Evolutionary conservation across 2,888 invertebrate species (phyloP).

Genomic region (Pyrgus malvae): DNA sequence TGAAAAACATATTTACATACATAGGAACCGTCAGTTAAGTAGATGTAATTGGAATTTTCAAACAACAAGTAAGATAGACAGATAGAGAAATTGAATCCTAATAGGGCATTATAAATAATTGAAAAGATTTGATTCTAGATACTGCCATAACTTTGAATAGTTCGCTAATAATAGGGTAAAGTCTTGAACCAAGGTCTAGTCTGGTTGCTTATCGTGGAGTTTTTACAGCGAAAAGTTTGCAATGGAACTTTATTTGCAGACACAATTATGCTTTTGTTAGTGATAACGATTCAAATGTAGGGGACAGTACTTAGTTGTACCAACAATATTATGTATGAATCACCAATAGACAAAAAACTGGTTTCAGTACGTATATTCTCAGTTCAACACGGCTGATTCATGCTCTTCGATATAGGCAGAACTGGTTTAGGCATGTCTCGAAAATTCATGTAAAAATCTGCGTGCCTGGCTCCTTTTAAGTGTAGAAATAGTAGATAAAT

Average conservation of each 20-base stretch:
- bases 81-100: no score
- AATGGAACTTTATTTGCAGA: not conserved
- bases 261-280: not conserved
- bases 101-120: no score
- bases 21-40: no score
- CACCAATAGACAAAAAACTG: constrained; percentile 51
- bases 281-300: constrained; percentile 6
- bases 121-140: no score
- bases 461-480: not conserved
- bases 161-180: no score
- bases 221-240: not conserved
- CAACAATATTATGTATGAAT: constrained; percentile 45
- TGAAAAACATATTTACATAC: no score
- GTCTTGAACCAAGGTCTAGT: no score
- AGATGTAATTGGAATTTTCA: no score
- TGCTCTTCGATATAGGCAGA: constrained; percentile 27
- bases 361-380: constrained; percentile 43
- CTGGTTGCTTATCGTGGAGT: not conserved
- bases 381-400: constrained; percentile 45
- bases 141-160: no score
- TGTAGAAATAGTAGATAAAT: constrained; percentile 4
- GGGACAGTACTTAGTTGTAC: constrained; percentile 2
- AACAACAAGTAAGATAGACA: no score
- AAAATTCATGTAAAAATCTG: constrained; percentile 19
- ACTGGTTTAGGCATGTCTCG: constrained; percentile 20